Conservation (phyloP, 1,140 invertebrate genomes). For the Diorhabda sublineata region DNA sequence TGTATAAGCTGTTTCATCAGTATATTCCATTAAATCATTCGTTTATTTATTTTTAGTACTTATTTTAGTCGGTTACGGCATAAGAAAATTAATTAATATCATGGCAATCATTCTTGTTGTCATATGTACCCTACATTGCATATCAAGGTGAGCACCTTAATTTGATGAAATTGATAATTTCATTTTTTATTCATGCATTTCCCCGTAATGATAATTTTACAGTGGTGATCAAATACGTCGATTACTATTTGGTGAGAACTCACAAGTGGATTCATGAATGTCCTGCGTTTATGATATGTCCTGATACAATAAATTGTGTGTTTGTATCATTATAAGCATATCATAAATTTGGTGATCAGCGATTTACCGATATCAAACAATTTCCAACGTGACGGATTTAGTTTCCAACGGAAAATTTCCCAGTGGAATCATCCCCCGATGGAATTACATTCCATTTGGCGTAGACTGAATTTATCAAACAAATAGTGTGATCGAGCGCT, state of each 20-base stretch:
- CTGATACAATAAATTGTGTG: conserved; percentile 21
- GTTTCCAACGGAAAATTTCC: conserved; percentile 35
- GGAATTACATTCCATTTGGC: conserved; percentile 33
- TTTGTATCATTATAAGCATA: conserved; percentile 31
- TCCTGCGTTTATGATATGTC: neutral
- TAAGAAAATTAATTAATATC: no score
- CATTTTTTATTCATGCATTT: no score
- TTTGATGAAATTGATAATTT: no score
- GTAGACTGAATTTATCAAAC: conserved; percentile 26
- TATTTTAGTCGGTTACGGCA: no score
- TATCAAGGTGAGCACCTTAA: no score
- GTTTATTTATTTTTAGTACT: no score
- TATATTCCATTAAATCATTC: no score
- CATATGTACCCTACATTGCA: no score
- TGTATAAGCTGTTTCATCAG: no score
- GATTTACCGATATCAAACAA: conserved; percentile 37
- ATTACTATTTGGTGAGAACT: conserved; percentile 14
- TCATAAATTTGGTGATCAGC: conserved; percentile 34
- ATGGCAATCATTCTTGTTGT: no score
- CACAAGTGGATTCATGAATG: conserved; percentile 11
- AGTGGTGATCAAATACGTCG: conserved; percentile 6
- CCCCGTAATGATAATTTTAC: neutral
- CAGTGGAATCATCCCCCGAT: conserved; percentile 35
- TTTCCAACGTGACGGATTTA: conserved; percentile 34
- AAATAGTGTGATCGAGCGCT: conserved; percentile 7